phyloP scores from a whole-genome alignment of 37 sponge, comb jelly and placozoan genomes.

The Oscarella lobularis region DNA sequence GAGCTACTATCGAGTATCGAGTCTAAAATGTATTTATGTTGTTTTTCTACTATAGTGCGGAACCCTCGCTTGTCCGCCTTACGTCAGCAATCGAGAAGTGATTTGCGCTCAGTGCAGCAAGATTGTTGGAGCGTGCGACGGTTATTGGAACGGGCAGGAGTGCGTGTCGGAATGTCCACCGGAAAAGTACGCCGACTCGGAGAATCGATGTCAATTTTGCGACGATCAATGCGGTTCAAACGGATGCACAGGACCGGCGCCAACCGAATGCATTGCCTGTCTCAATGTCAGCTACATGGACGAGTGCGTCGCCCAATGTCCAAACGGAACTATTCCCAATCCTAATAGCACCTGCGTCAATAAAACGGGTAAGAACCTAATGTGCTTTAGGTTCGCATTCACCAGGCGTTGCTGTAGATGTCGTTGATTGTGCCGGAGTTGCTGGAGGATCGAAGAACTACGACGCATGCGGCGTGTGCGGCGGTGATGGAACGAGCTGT shows the following conservation, averaged over 20 bases:
- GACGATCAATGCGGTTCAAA: background rate
- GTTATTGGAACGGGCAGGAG: background rate
- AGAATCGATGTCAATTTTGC: background rate
- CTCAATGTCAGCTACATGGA: background rate
- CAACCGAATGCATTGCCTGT: background rate
- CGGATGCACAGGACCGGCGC: background rate
- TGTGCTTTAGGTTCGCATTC: too few relatives aligned
- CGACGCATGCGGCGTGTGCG: background rate
- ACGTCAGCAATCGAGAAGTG: background rate
- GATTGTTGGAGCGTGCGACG: background rate
- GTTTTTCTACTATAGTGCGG: background rate
- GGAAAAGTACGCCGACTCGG: background rate
- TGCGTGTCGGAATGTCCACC: slow-evolving; percentile 1
- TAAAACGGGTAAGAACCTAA: background rate
- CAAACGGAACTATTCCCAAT: background rate
- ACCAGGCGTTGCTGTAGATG: too few relatives aligned
- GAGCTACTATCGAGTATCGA: background rate
- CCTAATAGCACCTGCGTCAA: background rate
- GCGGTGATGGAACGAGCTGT: background rate
- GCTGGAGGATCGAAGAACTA: background rate
- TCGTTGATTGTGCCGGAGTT: background rate
- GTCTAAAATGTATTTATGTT: background rate
- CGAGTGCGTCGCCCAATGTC: background rate
- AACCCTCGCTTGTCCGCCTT: background rate
- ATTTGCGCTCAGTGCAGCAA: slow-evolving; percentile 1